Evolutionary conservation across 2,113 vertebrate species (phyloP), one percentile per base, ranked within the genome.

Genomic region (Neomonachus schauinslandi): DNA sequence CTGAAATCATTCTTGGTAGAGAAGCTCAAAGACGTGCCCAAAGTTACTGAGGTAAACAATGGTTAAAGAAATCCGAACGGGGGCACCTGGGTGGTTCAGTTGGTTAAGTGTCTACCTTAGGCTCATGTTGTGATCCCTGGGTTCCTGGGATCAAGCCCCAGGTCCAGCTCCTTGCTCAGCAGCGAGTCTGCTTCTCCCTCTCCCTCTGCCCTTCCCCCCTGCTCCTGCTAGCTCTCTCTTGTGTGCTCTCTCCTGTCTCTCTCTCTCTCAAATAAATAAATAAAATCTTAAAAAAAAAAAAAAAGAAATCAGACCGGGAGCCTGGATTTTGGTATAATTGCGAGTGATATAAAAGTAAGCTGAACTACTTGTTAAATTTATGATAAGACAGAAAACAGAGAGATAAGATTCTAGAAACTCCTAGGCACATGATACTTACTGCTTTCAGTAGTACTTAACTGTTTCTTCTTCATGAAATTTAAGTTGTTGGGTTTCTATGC

Each of bases 351-450:
- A 61, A 63, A 95, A 89, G 59, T 72, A 74, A 80, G 6, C 3
- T n/a, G 18, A 92, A 53, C 1, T 76, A 7, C 72, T 87, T 19
- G 28, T 57, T 14, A 4, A 80, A 61, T 76, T 63, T 55, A 31
- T 53, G 16, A 24, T 6, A 74, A 89, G 18, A 69, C 18, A 31
- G 13, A 61, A 71, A 87, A 33, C 15, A 82, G 7, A 33, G 7
- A 33, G 22, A 24, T 14, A 16, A 39, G 46, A 79, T 15, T 69
- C 12, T 61, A 7, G 33, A 87, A 65, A 49, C 2, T n/a, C 67
- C 16, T 69, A n/a, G 33, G 67, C 33, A 81, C 13, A n/a, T 33
- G 4, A 65, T 0, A 0, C 0, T 51, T n/a, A 11, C 33, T 67
- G 31, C 69, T 91, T 94, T 51, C 10, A 24, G 11, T 2, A 24